These are phyloP conservation scores for Conus canariensis DNA, from an alignment of 2,888 invertebrate species.

Conservation along the genomic window DNA sequence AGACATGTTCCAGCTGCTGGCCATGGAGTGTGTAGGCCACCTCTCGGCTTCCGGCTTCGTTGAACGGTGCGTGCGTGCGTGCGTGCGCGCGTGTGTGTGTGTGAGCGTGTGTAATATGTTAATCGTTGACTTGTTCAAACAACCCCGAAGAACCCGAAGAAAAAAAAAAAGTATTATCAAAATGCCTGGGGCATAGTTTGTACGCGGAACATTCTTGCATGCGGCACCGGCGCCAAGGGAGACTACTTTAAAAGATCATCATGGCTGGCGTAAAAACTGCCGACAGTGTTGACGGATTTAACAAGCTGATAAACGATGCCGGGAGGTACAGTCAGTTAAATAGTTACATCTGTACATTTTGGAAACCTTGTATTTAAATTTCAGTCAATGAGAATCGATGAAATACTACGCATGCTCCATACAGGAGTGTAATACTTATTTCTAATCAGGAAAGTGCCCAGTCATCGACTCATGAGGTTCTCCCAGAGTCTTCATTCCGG, in stretches of 20 bases:
- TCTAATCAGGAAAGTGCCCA: no score
- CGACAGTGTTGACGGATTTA: conserved; percentile 44
- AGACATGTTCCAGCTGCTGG: no score
- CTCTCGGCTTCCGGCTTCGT: background rate
- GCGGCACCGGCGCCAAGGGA: background rate
- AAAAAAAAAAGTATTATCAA: no score
- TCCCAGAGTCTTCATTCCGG: no score
- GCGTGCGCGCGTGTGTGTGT: background rate
- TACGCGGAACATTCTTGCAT: background rate
- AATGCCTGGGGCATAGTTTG: background rate
- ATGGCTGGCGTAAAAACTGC: conserved; percentile 48
- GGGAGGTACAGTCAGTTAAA: conserved; percentile 36
- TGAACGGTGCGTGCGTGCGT: conserved; percentile 12
- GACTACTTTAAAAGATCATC: conserved; percentile 7
- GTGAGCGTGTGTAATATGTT: background rate
- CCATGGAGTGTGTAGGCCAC: background rate
- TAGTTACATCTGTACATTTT: no score
- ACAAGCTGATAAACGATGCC: conserved; percentile 47
- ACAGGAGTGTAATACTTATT: no score
- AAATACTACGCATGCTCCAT: no score
- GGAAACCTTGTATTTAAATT: no score
- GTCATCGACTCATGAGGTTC: no score
- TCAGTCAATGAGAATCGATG: no score
- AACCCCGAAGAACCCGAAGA: no score
- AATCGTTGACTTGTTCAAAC: background rate